Base-by-base conservation (phyloP, 2,888 invertebrate genomes). In the Uropetala carovei region DNA sequence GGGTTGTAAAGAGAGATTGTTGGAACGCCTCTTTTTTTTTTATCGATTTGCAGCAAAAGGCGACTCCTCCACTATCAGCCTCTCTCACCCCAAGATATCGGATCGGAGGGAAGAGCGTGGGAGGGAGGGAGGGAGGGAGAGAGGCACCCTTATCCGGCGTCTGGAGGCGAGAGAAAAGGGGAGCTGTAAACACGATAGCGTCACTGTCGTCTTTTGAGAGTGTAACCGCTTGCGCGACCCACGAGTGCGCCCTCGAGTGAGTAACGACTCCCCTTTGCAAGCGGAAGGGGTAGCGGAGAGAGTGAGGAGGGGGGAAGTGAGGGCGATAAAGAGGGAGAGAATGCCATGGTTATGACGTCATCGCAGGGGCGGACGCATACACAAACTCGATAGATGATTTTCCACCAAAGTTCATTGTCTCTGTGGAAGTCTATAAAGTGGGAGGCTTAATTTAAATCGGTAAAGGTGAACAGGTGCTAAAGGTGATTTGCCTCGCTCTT, bases 1-100 rank as follows among this genome's bases (percentile, higher is more conserved):
- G 64, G 92, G 92, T 89, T 93, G 89, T 92, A 92, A 92, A 89
- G 92, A 85, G 59, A 85, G 93, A 91, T 92, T 92, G 85, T 81
- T 92, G 58, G 68, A 68, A 68, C 60, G 59, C 16, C 89, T 89
- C 64, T 59, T 89, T 60, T 89, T 89, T 86, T 86, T 86, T 86
- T 86, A 86, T 86, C 60, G 86, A 86, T 86, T 64, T 58, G 60
- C 59, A 59, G 86, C n/a, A 0, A 59, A n/a, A 22, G 7, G 81
- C 3, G 81, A 27, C 10, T 43, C 43, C 43, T 43, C 43, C 5
- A n/a, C 68, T 68, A 68, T 68, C 68, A n/a, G 1, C 68, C 68
- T 18, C 43, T 10, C 22, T 68, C 68, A 43, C 43, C 43, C 43
- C 43, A 5, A 43, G 43, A 43, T 43, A 43, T 43, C 43, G 43